Base-by-base conservation (phyloP, 1,140 invertebrate genomes). In the Aphelinus certus region DNA sequence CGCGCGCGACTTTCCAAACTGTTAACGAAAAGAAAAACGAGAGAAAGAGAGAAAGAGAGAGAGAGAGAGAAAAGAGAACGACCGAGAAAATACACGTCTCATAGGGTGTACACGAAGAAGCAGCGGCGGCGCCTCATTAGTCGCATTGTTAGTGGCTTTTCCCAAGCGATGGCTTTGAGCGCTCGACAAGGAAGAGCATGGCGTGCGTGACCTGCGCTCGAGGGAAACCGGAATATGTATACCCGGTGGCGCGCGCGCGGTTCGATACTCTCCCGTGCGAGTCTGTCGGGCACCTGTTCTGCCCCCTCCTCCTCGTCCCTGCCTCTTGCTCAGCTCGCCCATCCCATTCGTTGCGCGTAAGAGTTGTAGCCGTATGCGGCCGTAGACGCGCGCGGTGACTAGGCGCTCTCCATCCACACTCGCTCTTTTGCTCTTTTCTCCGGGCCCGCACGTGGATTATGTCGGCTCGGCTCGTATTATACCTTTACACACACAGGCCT, bases 61-160 rank as follows among this genome's bases (percentile, higher is more conserved):
- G 62, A 78, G 65, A 77, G 72, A 79, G 79, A 74, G 70, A 80
- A 74, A 26, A 26, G 26, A 26, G 26, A 26, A 26, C 26, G 26
- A 26, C 26, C 26, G 26, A 26, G 26, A 26, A 26, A 26, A 26
- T 0, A 26, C 26, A 26, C 26, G 26, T 26, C 26, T 26, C 26
- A 26, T 26, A 0, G 26, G 26, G 26, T 26, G 26, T 26, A 26
- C 26, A 26, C 26, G 26, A 77, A n/a, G 68, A 67, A 55, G 57
- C 66, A 77, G 3, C 49, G 65, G 55, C 65, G 73, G 62, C 75
- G 75, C 26, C 73, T 79, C 79, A 82, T 80, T 79, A 81, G 76
- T 76, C 73, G 75, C 75, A 79, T 80, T 81, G 79, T 81, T 80
- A 76, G 49, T 26, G 45, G 75, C 61, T 77, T 81, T 75, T 75